Conservation (phyloP, 2,113 vertebrate genomes). For the Oryzias javanicus region DNA sequence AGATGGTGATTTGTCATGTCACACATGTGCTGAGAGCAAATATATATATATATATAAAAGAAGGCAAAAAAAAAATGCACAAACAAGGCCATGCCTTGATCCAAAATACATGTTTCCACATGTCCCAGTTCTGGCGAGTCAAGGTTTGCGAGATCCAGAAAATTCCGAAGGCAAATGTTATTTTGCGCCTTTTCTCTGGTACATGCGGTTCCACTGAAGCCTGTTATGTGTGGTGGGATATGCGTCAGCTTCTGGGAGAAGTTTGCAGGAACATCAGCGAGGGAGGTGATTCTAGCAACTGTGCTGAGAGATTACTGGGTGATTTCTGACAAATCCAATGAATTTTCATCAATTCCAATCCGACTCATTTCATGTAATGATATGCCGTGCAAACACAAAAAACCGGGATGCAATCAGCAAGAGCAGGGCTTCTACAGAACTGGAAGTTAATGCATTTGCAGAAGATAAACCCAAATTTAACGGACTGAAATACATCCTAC, state of each 20-base stretch:
- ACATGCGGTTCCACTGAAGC: conserved; percentile 29
- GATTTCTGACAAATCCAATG: conserved; percentile 39
- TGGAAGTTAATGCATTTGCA: no score
- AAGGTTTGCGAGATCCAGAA: conserved; percentile 5
- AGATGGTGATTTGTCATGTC: conserved; percentile 67
- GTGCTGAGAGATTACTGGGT: conserved; percentile 36
- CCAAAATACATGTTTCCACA: conserved; percentile 12
- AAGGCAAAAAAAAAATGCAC: not conserved
- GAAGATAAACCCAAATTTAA: no score
- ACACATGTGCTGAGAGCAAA: conserved; percentile 35
- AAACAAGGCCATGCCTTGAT: conserved; percentile 19
- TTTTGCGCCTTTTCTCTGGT: conserved; percentile 10
- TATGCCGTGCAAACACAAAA: not conserved
- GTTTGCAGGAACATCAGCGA: conserved; percentile 56
- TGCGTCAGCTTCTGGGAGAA: conserved; percentile 39
- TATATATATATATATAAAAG: not conserved
- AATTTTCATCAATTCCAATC: conserved; percentile 26
- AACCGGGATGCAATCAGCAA: not conserved
- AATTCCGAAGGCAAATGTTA: conserved; percentile 2
- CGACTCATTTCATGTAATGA: conserved; percentile 29
- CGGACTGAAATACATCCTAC: no score
- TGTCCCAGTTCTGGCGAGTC: conserved; percentile 18
- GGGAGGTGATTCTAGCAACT: conserved; percentile 61
- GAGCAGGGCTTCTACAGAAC: no score
- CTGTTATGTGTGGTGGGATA: conserved; percentile 43